These are phyloP conservation scores for Miichthys miiuy DNA, from an alignment of 2,797 vertebrate genomes.

Conservation along the genomic window DNA sequence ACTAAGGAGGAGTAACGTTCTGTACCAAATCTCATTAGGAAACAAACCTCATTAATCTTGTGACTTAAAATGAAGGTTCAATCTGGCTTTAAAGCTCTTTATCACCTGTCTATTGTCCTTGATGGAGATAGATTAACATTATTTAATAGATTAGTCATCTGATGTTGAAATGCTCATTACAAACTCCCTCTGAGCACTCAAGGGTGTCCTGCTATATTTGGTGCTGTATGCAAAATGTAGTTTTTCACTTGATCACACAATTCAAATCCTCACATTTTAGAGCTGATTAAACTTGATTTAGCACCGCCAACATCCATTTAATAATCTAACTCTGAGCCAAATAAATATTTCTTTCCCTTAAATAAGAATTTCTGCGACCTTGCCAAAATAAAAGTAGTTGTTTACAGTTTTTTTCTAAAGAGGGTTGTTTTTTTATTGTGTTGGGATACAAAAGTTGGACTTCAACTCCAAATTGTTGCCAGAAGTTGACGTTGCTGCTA, in stretches of 20 bases:
- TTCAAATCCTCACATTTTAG: background rate
- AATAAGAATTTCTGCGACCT: background rate
- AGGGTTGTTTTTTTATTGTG: background rate
- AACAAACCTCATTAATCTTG: background rate
- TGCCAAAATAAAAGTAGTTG: background rate
- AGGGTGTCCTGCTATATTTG: background rate
- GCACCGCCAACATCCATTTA: background rate
- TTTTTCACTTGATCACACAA: background rate
- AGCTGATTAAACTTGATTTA: background rate
- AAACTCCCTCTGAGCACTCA: background rate
- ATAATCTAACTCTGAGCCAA: background rate
- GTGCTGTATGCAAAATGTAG: background rate
- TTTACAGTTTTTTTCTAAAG: background rate
- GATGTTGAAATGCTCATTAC: slow-evolving; percentile 13
- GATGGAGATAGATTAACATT: slow-evolving; percentile 1
- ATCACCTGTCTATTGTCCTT: slow-evolving; percentile 9
- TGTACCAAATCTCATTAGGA: background rate
- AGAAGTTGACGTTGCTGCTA: background rate
- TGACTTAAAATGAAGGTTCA: background rate
- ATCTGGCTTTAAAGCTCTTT: background rate
- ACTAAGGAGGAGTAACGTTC: background rate
- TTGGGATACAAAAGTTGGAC: background rate
- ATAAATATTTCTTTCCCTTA: background rate
- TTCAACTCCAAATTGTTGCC: slow-evolving; percentile 10
- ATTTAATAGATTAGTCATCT: background rate